A percentile compares a stretch with the other conserved stretches of the same genome.
Evolutionary conservation across 2,113 vertebrate species (phyloP).

Genomic region (Xenopus tropicalis): UCB_Xtro_10.0 CM004447.2:45595501-45596000

Average conservation of each 20-base stretch:
- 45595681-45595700: conserved; percentile 40
- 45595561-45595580: too few species aligned
- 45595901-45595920: conserved; percentile 38
- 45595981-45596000: conserved; percentile 44
- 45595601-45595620: conserved; percentile 29
- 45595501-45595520: too few species aligned
- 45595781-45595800: conserved; percentile 57
- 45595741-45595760: conserved; percentile 60
- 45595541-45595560: too few species aligned
- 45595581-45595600: conserved; percentile 11
- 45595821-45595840: conserved; percentile 71
- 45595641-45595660: conserved; percentile 51
- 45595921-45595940: conserved; percentile 41
- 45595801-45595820: conserved; percentile 78
- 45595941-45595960: conserved; percentile 23
- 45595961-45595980: conserved; percentile 38
- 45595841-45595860: conserved; percentile 84
- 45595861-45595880: conserved; percentile 55
- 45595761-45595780: conserved; percentile 91
- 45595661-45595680: conserved; percentile 39
- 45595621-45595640: conserved; percentile 30
- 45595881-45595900: conserved; percentile 49
- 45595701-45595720: conserved; percentile 43
- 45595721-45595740: conserved; percentile 46
- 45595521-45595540: too few species aligned